Evolutionary conservation across 1,140 invertebrate genomes (phyloP).

Genomic region (Diuraphis noxia): DNA sequence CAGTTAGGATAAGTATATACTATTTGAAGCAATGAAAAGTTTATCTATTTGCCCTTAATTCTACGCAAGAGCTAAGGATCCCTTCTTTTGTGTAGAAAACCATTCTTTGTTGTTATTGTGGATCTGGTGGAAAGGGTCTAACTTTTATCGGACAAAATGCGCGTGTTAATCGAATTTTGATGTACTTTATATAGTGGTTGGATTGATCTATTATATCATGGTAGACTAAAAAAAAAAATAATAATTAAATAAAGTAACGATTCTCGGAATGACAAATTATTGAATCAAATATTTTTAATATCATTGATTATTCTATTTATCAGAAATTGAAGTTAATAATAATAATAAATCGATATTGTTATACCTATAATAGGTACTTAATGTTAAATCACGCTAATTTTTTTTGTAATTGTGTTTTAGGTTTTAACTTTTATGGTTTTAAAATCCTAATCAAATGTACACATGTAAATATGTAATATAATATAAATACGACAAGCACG

Average conservation of each 20-base stretch:
- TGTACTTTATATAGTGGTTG: slow-evolving; percentile 30
- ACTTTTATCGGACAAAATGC: slow-evolving; percentile 42
- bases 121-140: neutral
- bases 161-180: slow-evolving; percentile 51
- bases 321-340: neutral
- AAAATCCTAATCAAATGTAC: neutral
- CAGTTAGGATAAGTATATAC: slow-evolving; percentile 18
- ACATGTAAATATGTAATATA: too few species aligned
- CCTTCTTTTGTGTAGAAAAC: slow-evolving; percentile 31
- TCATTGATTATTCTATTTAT: neutral
- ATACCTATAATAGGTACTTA: slow-evolving; percentile 6
- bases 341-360: neutral
- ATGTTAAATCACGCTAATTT: neutral
- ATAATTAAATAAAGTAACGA: neutral
- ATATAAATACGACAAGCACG: neutral
- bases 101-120: slow-evolving; percentile 26
- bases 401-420: neutral
- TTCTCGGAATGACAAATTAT: neutral
- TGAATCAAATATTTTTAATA: neutral
- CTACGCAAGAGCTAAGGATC: neutral
- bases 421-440: neutral
- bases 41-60: slow-evolving; percentile 44
- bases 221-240: neutral
- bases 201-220: neutral
- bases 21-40: slow-evolving; percentile 36